Evolutionary conservation across 2,797 vertebrate genomes (phyloP), one percentile per base, ranked within the genome.

Genomic region (Poecilia picta): DNA sequence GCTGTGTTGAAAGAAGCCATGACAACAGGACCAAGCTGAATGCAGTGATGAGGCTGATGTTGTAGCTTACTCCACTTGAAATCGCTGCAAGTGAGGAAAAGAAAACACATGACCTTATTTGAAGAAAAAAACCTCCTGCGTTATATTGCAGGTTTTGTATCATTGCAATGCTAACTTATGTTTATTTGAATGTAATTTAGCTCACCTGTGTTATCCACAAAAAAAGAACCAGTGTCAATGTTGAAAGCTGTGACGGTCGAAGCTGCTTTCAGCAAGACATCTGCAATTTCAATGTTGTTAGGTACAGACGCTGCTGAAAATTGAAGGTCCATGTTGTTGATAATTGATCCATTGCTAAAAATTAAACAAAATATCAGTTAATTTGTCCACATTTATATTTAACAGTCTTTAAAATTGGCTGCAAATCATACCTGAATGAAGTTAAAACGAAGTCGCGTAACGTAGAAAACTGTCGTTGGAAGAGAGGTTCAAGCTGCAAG

Each of bases 401-500:
- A 25, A 49, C 39, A 41, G 55, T 66, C 3, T 8, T 72, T 7
- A 73, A 3, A 68, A 18, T 53, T 13, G 3, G n/a, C 7, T 74
- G 45, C 3, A 57, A 45, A 66, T 82, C 20, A 11, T 79, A 94
- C 93, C 90, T 91, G 85, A 91, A 94, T 36, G 12, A 80, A 78
- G 36, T 43, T 57, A 89, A 16, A 0, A 0, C 59, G 45, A 93
- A 23, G 28, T 2, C 41, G 4, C 57, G 80, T 76, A 93, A 94
- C 47, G 87, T 84, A 5, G 71, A 0, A 72, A 92, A 91, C 31
- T 0, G n/a, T 0, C 0, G 0, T 2, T 0, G 4, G 75, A 80
- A 93, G 33, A 87, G 47, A 0, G 83, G 87, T 59, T 88, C 82
- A 4, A 94, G 87, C 93, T 94, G 83, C 8, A 85, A 73, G 15